phyloP scores from a whole-genome alignment of 2,888 invertebrate species.

The Agrotis segetum region DNA sequence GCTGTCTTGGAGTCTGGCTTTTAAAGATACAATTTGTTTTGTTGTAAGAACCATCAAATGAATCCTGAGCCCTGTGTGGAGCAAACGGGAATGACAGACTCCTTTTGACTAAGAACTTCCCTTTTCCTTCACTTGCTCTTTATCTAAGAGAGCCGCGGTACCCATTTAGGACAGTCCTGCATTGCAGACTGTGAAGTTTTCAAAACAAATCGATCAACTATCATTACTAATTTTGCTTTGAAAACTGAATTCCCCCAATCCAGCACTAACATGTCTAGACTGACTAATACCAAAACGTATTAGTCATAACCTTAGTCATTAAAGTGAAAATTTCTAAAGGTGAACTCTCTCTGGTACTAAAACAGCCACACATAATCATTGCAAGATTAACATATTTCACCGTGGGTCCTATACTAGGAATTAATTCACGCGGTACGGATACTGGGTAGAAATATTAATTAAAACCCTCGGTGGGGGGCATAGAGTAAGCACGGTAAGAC shows the following conservation, averaged over 20 bases:
- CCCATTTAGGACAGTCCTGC: too few species aligned
- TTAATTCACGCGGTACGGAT: constrained; percentile 70
- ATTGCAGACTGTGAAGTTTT: too few species aligned
- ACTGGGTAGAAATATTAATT: constrained; percentile 77
- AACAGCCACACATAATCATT: constrained; percentile 45
- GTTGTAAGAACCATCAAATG: too few species aligned
- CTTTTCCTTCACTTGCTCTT: too few species aligned
- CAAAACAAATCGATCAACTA: too few species aligned
- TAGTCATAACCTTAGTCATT: constrained; percentile 23
- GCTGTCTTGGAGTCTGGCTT: too few species aligned
- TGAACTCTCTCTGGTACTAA: constrained; percentile 21
- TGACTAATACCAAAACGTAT: constrained; percentile 7
- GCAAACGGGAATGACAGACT: too few species aligned
- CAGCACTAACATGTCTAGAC: constrained; percentile 1
- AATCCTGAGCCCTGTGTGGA: too few species aligned
- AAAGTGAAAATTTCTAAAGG: constrained; percentile 37
- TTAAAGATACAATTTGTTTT: too few species aligned
- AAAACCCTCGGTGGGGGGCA: constrained; percentile 62
- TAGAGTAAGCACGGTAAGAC: constrained; percentile 10
- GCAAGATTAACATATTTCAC: constrained; percentile 70
- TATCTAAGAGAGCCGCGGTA: too few species aligned
- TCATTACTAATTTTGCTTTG: too few species aligned
- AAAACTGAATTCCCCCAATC: not conserved
- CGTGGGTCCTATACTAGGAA: constrained; percentile 70
- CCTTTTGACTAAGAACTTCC: too few species aligned